These are phyloP conservation scores for Apocheima hispidaria DNA, from an alignment of 2,888 invertebrate species.

Conservation along the genomic window DNA sequence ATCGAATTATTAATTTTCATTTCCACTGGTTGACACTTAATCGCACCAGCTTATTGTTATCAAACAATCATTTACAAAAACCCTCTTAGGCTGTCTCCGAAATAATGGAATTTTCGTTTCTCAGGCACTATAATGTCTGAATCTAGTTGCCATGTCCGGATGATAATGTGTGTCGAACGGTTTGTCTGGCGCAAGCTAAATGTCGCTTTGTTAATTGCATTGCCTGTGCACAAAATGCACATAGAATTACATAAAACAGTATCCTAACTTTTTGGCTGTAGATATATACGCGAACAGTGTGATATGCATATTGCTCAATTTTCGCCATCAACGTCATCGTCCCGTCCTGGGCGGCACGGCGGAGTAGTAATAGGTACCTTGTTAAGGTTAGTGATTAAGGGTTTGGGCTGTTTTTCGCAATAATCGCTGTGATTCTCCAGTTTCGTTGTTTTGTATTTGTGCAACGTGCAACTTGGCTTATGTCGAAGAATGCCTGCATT, in stretches of 20 bases:
- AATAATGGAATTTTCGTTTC: constrained; percentile 1
- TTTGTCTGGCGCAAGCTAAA: constrained; percentile 50
- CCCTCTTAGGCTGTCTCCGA: neutral
- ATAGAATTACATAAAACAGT: constrained; percentile 2
- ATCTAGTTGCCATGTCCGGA: constrained; percentile 19
- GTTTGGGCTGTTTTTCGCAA: too few species aligned
- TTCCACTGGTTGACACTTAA: neutral
- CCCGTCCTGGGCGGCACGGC: neutral
- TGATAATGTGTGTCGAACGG: constrained; percentile 46
- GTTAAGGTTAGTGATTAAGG: too few species aligned
- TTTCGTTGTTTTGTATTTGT: neutral
- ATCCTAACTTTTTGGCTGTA: constrained; percentile 4
- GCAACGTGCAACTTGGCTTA: too few species aligned
- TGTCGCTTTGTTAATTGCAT: constrained; percentile 45
- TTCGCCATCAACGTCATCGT: neutral
- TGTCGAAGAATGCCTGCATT: neutral
- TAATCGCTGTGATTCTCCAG: neutral
- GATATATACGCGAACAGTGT: too few species aligned
- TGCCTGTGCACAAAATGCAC: constrained; percentile 4
- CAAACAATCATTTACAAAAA: neutral
- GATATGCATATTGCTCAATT: too few species aligned
- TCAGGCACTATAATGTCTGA: neutral
- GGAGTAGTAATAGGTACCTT: too few species aligned
- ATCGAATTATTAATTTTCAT: too few species aligned
- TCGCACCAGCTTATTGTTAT: neutral